A percentile compares a stretch with the other conserved stretches of the same genome.
Evolutionary conservation across 2,797 vertebrate genomes (phyloP).

Genomic region (Staurois parvus): DNA sequence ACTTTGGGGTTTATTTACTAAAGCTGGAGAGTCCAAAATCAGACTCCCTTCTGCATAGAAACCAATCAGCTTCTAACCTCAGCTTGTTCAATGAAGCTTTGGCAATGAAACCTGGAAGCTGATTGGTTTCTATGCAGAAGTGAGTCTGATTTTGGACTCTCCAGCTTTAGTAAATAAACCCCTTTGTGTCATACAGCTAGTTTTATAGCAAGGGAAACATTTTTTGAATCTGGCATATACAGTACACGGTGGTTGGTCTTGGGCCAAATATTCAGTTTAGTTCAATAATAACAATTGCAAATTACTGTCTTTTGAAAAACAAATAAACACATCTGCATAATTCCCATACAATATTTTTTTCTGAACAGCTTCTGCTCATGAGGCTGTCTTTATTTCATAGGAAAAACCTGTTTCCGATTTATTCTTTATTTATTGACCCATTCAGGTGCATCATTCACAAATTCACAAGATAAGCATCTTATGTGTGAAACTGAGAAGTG

Average conservation of each 20-base stretch:
- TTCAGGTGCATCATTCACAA: conserved; percentile 1
- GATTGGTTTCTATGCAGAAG: no score
- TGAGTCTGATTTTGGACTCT: no score
- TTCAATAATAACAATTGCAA: conserved; percentile 1
- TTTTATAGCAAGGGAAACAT: background rate
- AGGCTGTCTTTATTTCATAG: background rate
- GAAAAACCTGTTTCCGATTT: background rate
- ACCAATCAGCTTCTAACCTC: no score
- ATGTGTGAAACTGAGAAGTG: background rate
- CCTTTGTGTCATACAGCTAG: background rate
- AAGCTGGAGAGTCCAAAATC: no score
- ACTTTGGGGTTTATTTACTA: no score
- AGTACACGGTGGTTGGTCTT: background rate
- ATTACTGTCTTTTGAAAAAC: background rate
- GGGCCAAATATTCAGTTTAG: background rate
- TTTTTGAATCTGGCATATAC: conserved; percentile 9
- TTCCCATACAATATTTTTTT: background rate
- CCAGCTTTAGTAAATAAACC: no score
- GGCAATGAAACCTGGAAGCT: no score
- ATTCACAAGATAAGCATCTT: background rate
- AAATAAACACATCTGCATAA: conserved; percentile 29
- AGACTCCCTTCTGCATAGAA: no score
- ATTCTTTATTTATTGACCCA: conserved; percentile 8
- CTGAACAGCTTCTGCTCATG: background rate
- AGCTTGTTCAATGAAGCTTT: no score